Evolutionary conservation across 2,888 invertebrate genomes (phyloP), one percentile per base, ranked within the genome.

Genomic region (Cryptosula pallasiana): DNA sequence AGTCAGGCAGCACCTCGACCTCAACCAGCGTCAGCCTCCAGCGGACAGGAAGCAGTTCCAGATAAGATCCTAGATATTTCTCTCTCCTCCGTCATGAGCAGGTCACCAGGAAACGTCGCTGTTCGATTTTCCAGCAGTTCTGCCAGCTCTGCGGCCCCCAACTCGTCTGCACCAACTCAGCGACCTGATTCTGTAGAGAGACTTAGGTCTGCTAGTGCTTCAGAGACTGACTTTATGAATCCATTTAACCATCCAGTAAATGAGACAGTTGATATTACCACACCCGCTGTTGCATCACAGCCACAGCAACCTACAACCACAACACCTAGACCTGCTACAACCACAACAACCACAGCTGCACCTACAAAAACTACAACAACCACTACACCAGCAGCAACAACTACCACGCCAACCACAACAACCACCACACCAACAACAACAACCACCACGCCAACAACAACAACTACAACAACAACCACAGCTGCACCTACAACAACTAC

Each of bases 361-460:
- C 57, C 57, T 9, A 57, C 57, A n/a, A 57, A 5, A 5, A 57
- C 57, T 13, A 57, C n/a, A n/a, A 57, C 57, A 5, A 57, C 57
- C 5, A 9, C 57, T n/a, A 57, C 57, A 5, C 5, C 57, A 25
- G 5, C 57, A 23, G 5, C n/a, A n/a, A 13, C 63, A 27, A 63
- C 63, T 32, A 3, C 63, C 32, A 63, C 63, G 9, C 2, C 32
- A 63, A 32, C 63, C 9, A 25, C 63, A 2, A 29, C 63, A 3
- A 63, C 63, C 5, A 27, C 63, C 9, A 27, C 2, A 63, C 63
- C 32, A 63, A 20, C 63, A 32, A 32, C 63, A 25, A 63, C 63
- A 25, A 63, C 63, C 25, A 32, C 63, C 25, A 57, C 57, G 32
- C 25, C 63, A 3, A 63, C 63, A 3, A 63, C 27, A 27, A 20